Conservation (phyloP, 2,888 invertebrate species). For the Melipona beecheii region DNA sequence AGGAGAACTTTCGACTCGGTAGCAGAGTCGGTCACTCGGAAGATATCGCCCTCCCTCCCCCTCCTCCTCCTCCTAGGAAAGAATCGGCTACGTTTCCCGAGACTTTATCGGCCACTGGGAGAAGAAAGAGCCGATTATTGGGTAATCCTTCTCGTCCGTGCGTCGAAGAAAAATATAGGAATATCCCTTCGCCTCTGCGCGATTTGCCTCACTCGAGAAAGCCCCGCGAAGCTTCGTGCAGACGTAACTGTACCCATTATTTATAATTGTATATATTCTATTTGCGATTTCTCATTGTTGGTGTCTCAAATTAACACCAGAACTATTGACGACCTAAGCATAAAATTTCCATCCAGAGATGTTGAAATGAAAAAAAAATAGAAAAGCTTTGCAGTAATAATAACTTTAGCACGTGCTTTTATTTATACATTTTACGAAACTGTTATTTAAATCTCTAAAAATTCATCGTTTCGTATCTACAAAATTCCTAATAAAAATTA, state of each 20-base stretch:
- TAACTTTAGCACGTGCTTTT: too few species aligned
- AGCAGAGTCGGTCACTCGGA: slow-evolving; percentile 65
- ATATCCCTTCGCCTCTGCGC: slow-evolving; percentile 31
- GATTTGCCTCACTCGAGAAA: slow-evolving; percentile 26
- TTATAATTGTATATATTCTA: background rate
- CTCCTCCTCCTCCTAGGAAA: background rate
- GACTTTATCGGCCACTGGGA: slow-evolving; percentile 39
- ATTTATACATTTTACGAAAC: too few species aligned
- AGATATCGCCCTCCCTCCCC: slow-evolving; percentile 40
- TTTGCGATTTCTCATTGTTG: background rate
- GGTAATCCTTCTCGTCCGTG: slow-evolving; percentile 61
- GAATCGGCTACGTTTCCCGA: background rate
- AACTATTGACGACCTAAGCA: too few species aligned
- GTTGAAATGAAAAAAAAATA: too few species aligned
- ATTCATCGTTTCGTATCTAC: too few species aligned
- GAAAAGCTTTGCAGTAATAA: too few species aligned
- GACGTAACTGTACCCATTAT: slow-evolving; percentile 5
- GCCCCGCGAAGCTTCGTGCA: background rate
- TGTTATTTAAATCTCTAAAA: too few species aligned
- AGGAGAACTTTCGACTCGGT: slow-evolving; percentile 57
- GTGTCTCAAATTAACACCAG: background rate
- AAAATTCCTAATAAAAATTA: too few species aligned
- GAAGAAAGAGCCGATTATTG: slow-evolving; percentile 61
- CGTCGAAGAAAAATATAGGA: slow-evolving; percentile 62
- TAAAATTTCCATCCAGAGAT: too few species aligned